Evolutionary conservation across 2,888 invertebrate species (phyloP).

Genomic region (Lottia scabra): DNA sequence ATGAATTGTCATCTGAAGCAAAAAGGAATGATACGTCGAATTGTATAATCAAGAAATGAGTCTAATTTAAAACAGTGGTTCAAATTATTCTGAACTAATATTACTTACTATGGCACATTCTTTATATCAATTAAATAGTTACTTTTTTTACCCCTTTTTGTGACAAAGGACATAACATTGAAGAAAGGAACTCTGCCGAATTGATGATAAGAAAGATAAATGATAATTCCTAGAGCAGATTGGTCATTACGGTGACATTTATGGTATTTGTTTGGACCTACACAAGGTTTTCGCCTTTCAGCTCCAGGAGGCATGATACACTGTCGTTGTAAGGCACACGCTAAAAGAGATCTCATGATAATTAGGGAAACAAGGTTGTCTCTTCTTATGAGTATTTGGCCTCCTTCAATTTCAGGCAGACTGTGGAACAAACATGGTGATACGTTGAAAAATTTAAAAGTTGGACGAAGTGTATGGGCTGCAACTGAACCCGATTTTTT

Average conservation of each 20-base stretch:
- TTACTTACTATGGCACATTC: no score
- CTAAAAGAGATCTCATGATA: background rate
- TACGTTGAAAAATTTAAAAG: background rate
- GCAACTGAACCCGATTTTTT: background rate
- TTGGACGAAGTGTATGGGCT: background rate
- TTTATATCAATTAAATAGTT: no score
- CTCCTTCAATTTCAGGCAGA: background rate
- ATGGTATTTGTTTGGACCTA: background rate
- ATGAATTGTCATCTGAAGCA: no score
- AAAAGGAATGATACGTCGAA: no score
- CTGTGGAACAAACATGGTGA: background rate
- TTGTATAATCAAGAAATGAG: no score
- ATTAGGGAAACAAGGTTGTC: background rate
- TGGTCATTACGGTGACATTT: background rate
- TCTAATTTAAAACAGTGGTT: no score
- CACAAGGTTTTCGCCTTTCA: background rate
- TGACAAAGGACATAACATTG: no score
- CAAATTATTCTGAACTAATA: no score
- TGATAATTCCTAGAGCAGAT: background rate
- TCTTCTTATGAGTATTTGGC: background rate
- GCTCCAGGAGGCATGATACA: background rate
- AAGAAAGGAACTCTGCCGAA: no score
- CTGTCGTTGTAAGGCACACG: background rate
- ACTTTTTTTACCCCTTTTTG: no score
- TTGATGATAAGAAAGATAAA: background rate